Conservation (phyloP, 1,140 invertebrate species). For the Zeugodacus cucurbitae region DNA sequence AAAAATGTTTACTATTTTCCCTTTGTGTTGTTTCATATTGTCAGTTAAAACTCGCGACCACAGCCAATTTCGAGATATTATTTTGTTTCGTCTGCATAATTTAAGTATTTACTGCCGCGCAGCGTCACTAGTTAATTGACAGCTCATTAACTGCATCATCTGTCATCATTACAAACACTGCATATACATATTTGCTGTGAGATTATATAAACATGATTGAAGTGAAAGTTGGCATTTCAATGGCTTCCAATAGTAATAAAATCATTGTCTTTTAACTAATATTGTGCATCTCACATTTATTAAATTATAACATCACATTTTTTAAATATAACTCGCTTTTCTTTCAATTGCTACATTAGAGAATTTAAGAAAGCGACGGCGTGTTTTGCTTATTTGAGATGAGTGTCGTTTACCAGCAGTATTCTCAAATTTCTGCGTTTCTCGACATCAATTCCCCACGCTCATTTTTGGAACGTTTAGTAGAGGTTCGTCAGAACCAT, state of each 20-base stretch:
- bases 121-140: neutral
- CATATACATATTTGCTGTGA: neutral
- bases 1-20: no score
- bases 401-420: neutral
- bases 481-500: no score
- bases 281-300: neutral
- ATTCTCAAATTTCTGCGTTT: neutral
- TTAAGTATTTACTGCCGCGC: neutral
- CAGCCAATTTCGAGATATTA: no score
- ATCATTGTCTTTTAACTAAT: neutral
- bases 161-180: neutral
- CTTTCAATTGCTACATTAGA: neutral
- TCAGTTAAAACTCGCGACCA: no score
- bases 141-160: neutral
- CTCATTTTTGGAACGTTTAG: no score
- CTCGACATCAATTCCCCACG: neutral
- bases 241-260: neutral
- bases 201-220: neutral
- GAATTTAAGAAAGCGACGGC: neutral
- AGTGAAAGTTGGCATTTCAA: conserved; percentile 4
- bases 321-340: neutral
- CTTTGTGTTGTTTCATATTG: no score
- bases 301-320: neutral
- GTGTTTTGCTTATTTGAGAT: neutral
- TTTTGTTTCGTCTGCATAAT: neutral